Percentiles rank a stretch among this genome's conserved stretches.
Conservation (phyloP, 2,888 invertebrate genomes). For the Nasonovia ribisnigri region DNA sequence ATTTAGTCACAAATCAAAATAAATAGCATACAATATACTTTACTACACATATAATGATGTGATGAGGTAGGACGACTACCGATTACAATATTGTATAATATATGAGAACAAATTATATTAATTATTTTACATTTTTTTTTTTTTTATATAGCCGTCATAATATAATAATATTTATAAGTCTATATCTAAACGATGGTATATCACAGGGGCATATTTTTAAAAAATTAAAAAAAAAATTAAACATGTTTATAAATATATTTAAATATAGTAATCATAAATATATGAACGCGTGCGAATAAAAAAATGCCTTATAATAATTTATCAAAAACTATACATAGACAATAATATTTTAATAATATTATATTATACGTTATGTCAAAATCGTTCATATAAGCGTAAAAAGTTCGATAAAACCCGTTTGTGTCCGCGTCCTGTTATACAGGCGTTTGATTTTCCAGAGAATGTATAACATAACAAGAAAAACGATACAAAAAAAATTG, state of each 20-base stretch:
- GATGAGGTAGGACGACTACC: constrained; percentile 51
- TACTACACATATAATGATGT: neutral
- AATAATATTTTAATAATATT: neutral
- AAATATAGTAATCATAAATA: constrained; percentile 2
- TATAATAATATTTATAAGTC: neutral
- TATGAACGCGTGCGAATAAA: constrained; percentile 56
- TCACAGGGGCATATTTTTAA: constrained; percentile 35
- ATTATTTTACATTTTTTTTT: constrained; percentile 6
- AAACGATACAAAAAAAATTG: constrained; percentile 3
- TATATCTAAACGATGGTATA: constrained; percentile 30
- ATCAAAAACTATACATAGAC: neutral
- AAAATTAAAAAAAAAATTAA: neutral
- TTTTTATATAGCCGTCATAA: neutral
- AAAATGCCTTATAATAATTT: constrained; percentile 50
- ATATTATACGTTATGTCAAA: constrained; percentile 31
- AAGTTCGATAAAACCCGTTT: neutral
- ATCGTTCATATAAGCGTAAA: constrained; percentile 5
- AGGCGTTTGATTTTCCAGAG: neutral
- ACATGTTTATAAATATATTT: constrained; percentile 49
- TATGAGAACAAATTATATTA: constrained; percentile 12
- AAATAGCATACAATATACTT: constrained; percentile 7
- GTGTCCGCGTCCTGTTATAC: neutral
- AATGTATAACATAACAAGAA: constrained; percentile 19
- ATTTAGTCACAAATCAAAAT: constrained; percentile 15
- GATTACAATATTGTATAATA: neutral